Percentiles rank a stretch among this genome's conserved stretches.
Evolutionary conservation across 2,113 vertebrate genomes (phyloP).

Genomic region (Antidorcas marsupialis): DNA sequence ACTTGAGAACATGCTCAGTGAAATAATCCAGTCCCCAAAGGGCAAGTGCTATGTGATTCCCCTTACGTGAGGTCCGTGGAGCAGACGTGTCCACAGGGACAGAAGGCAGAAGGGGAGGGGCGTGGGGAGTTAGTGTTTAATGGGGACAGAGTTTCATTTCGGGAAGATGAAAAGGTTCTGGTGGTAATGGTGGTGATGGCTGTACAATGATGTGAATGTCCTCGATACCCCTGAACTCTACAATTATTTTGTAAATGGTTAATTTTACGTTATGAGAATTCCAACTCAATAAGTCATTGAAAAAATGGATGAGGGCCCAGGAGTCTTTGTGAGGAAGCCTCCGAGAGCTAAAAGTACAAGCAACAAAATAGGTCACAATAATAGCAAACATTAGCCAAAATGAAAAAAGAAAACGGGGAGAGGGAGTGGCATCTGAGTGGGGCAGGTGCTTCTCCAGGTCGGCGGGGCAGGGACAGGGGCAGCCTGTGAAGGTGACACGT

Average conservation of each 20-base stretch:
- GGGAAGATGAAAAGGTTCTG: not conserved
- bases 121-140: fast-evolving
- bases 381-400: not conserved
- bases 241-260: not conserved
- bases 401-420: not conserved
- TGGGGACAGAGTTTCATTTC: not conserved
- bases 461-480: fast-evolving
- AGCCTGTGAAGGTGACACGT: not conserved
- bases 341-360: not conserved
- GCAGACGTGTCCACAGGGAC: not conserved
- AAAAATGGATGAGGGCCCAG: not conserved
- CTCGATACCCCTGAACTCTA: not conserved
- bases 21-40: not conserved
- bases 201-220: fast-evolving
- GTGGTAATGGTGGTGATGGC: fast-evolving
- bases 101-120: fast-evolving
- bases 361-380: not conserved
- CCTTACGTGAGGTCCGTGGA: fast-evolving
- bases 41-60: fast-evolving
- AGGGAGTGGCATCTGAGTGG: not conserved
- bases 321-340: not conserved
- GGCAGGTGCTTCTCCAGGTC: fast-evolving
- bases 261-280: not conserved
- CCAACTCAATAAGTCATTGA: not conserved
- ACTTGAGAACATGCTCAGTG: not conserved